Conservation (phyloP, 2,888 invertebrate species). For the Tetanocera ferruginea region DNA sequence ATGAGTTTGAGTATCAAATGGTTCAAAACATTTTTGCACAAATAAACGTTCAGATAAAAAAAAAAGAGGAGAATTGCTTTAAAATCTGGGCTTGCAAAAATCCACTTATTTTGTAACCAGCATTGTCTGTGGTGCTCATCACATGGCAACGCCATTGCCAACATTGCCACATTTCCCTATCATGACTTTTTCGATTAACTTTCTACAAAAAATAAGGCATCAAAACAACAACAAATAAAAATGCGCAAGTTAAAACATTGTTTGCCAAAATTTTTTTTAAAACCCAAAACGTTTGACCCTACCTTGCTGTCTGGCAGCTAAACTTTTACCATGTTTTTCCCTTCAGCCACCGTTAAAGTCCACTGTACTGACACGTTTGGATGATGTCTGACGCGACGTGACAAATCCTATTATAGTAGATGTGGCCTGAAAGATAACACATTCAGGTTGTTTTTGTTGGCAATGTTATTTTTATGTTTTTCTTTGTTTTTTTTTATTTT, state of each 20-base stretch:
- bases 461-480: not conserved
- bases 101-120: conserved; percentile 12
- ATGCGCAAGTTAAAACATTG: not conserved
- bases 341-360: not conserved
- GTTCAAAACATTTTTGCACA: too few species aligned
- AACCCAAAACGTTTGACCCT: not conserved
- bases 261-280: not conserved
- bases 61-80: not conserved
- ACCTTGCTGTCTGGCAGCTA: not conserved
- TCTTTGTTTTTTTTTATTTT: not conserved
- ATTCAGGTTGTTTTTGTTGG: conserved; percentile 1
- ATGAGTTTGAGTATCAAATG: too few species aligned
- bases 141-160: conserved; percentile 9
- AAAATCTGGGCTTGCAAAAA: conserved; percentile 2
- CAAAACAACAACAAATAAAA: not conserved
- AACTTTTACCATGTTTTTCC: not conserved
- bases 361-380: conserved; percentile 14
- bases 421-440: conserved; percentile 62
- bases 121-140: conserved; percentile 9
- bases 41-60: too few species aligned
- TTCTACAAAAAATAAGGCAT: not conserved
- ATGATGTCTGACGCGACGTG: conserved; percentile 56
- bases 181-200: conserved; percentile 22
- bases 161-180: conserved; percentile 1
- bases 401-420: conserved; percentile 68